These are phyloP conservation scores for Netta rufina DNA, from an alignment of 2,797 vertebrate species.

Conservation along the genomic window DNA sequence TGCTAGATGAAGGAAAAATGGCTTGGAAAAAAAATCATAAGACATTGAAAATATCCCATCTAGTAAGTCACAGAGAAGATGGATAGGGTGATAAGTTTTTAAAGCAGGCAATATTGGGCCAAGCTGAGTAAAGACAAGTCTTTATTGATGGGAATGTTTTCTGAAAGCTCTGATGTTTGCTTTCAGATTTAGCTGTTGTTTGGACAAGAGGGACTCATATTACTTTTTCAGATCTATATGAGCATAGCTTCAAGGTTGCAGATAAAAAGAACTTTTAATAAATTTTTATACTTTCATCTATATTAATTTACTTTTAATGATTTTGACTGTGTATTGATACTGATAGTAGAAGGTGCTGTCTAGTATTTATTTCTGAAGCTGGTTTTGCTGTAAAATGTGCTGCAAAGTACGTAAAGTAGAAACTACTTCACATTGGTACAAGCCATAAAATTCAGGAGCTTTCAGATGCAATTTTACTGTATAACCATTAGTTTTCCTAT, in stretches of 20 bases:
- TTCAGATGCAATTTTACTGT: not conserved
- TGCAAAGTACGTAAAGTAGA: not conserved
- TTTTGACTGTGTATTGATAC: not conserved
- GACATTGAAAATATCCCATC: constrained; percentile 32
- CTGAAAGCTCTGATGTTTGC: constrained; percentile 68
- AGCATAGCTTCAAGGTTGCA: constrained; percentile 61
- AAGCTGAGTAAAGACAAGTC: constrained; percentile 40
- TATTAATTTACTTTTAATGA: not conserved
- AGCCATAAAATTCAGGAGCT: not conserved
- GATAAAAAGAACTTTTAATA: constrained; percentile 1
- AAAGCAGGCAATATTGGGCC: constrained; percentile 31
- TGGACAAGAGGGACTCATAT: constrained; percentile 62
- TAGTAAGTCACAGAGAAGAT: constrained; percentile 21
- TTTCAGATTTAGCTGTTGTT: constrained; percentile 72
- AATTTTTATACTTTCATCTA: not conserved
- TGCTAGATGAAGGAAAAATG: constrained; percentile 1
- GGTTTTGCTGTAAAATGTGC: not conserved
- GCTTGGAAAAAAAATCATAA: not conserved
- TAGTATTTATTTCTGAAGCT: not conserved
- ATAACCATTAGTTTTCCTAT: not conserved
- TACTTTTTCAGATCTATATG: constrained; percentile 57
- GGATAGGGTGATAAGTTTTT: constrained; percentile 43
- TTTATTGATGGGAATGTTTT: constrained; percentile 67
- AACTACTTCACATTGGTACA: not conserved
- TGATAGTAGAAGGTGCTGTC: not conserved